A percentile compares a stretch with the other conserved stretches of the same genome.
These are phyloP conservation scores for Poecile atricapillus DNA, from an alignment of 2,113 vertebrate species.

Conservation along the genomic window DNA sequence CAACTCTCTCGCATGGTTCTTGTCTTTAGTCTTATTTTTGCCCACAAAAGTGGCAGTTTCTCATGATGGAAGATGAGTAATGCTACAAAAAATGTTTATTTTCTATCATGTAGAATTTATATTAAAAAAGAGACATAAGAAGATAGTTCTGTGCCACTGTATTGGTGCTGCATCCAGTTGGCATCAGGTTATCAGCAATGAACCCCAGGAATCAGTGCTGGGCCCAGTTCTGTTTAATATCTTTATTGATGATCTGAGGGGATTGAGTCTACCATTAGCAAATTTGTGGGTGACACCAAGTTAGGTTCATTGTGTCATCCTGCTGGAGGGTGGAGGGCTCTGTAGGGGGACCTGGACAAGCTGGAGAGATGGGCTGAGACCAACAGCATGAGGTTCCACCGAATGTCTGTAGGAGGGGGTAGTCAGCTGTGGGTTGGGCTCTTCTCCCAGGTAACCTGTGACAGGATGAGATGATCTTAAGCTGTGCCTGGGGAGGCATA, in stretches of 20 bases:
- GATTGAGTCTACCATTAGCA: neutral
- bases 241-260: neutral
- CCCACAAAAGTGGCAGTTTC: neutral
- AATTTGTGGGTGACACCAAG: neutral
- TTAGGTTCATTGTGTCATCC: accelerated
- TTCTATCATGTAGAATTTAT: neutral
- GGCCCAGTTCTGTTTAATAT: neutral
- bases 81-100: neutral
- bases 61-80: neutral
- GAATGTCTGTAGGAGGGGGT: neutral
- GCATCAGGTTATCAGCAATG: neutral
- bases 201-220: neutral
- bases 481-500: neutral
- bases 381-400: neutral
- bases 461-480: neutral
- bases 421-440: too few relatives aligned
- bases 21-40: neutral
- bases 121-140: neutral
- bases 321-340: neutral
- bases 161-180: neutral
- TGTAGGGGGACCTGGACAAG: neutral
- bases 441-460: neutral
- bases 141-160: neutral
- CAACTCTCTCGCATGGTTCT: neutral
- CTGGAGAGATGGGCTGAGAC: neutral